Conservation (phyloP, 1,140 invertebrate species). For the Aphelinus atriplicis region DNA sequence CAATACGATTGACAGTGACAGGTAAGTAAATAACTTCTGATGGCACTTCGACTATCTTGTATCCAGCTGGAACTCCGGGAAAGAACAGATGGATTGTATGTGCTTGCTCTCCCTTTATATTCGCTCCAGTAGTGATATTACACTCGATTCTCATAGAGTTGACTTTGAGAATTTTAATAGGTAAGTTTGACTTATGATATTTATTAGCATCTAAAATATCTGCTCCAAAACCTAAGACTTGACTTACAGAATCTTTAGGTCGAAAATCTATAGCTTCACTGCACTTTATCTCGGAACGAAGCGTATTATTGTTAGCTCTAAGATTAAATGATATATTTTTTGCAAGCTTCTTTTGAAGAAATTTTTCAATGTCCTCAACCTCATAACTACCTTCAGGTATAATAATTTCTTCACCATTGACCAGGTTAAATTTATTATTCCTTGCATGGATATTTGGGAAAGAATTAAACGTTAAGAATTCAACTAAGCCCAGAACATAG, state of each 20-base stretch:
- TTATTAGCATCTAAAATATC: slow-evolving; percentile 28
- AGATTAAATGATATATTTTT: neutral
- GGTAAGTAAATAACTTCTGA: neutral
- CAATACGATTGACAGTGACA: slow-evolving; percentile 23
- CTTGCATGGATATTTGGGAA: slow-evolving; percentile 52
- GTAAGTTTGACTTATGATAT: slow-evolving; percentile 38
- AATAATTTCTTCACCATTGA: neutral
- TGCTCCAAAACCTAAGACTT: slow-evolving; percentile 31
- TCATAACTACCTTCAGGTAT: slow-evolving; percentile 33
- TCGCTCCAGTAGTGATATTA: slow-evolving; percentile 46
- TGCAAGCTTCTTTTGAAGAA: neutral
- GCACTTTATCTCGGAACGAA: neutral
- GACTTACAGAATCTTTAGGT: neutral
- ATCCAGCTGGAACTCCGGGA: neutral
- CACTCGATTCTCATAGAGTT: slow-evolving; percentile 46
- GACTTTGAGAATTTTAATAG: slow-evolving; percentile 44
- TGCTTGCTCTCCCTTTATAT: slow-evolving; percentile 38
- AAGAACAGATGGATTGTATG: slow-evolving; percentile 44
- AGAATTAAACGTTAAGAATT: slow-evolving; percentile 54
- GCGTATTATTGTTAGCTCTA: neutral
- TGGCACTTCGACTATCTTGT: neutral
- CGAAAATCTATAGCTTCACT: neutral
- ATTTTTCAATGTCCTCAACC: slow-evolving; percentile 35
- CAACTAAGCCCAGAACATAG: slow-evolving; percentile 51
- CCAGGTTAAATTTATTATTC: slow-evolving; percentile 41